Evolutionary conservation across 2,113 vertebrate species (phyloP), one percentile per base, ranked within the genome.

Genomic region (Bombycilla garrulus): DNA sequence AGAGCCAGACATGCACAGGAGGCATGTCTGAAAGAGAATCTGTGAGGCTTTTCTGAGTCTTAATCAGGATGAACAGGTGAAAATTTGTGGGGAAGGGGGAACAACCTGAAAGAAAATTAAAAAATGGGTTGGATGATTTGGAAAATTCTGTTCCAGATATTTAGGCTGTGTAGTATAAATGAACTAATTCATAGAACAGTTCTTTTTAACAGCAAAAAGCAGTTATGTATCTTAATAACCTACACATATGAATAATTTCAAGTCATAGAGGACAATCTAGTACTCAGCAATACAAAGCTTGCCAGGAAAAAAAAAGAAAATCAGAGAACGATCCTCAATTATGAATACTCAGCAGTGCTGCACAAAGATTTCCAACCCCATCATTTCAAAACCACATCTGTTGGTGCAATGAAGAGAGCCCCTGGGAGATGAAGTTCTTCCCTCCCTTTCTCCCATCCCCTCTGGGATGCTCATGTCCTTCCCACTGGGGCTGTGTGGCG

Each of bases 381-480:
- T 28, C 0, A 1, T 40, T 93, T 82, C 57, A 38, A 28, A 67
- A 20, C 9, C 29, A 50, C 1, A 1, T n/a, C 54, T 65, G 10
- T 36, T 36, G 58, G 24, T 29, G 17, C n/a, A 67, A 69, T 6
- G 29, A 29, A 6, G 28, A 54, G 15, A 64, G 11, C 3, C 16
- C 12, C 26, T 44, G 19, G 48, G 50, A 76, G 57, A 33, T 2
- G 0, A 38, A 58, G 23, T 16, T 86, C 53, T 14, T 60, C 13
- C 28, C 28, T 70, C 15, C 24, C 42, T 60, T n/a, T 58, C 16
- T 48, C 14, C 42, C 53, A 38, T 8, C 6, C 5, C 44, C 38
- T 36, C n/a, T 11, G 3, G 29, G 6, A 51, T 71, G 18, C 0
- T 1, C 12, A 4, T 0, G 0, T 45, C 38, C 61, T 62, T 95